Percentiles rank a stretch among this genome's conserved stretches.
Conservation (phyloP, 2,797 vertebrate genomes). For the Champsocephalus gunnari region DNA sequence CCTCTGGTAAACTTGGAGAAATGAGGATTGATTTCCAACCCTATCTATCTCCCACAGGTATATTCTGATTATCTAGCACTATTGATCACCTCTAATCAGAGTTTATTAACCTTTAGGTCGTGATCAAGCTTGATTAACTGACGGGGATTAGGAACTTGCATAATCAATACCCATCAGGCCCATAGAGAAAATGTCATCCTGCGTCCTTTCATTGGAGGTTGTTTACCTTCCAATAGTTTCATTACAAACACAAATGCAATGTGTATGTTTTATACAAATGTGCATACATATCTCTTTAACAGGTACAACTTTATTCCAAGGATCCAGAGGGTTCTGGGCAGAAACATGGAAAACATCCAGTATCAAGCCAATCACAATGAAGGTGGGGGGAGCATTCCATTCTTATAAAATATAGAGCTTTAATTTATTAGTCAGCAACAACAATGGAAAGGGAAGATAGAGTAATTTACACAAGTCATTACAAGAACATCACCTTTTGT, state of each 20-base stretch:
- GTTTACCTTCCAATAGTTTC: constrained; percentile 4
- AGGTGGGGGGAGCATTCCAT: constrained; percentile 75
- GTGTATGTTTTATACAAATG: constrained; percentile 69
- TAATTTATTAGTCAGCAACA: constrained; percentile 89
- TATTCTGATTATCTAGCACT: constrained; percentile 17
- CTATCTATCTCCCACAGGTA: background rate
- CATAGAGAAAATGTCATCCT: constrained; percentile 1
- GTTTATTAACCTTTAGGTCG: constrained; percentile 33
- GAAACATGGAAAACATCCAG: constrained; percentile 76
- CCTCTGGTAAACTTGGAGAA: constrained; percentile 1
- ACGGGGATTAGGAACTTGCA: background rate
- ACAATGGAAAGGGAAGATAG: constrained; percentile 80
- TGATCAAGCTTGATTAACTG: constrained; percentile 3
- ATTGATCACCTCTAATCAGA: background rate
- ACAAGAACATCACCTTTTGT: constrained; percentile 84
- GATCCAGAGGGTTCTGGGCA: constrained; percentile 72
- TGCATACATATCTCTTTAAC: constrained; percentile 75
- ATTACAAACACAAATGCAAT: constrained; percentile 44
- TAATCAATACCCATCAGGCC: constrained; percentile 15
- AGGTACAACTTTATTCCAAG: constrained; percentile 81
- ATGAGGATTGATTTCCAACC: constrained; percentile 30
- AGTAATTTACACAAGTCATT: constrained; percentile 84
- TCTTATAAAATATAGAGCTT: constrained; percentile 91
- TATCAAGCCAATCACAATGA: constrained; percentile 78
- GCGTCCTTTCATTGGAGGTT: background rate